Conservation (phyloP, 2,888 invertebrate species). For the Trissolcus brochymenae region DNA sequence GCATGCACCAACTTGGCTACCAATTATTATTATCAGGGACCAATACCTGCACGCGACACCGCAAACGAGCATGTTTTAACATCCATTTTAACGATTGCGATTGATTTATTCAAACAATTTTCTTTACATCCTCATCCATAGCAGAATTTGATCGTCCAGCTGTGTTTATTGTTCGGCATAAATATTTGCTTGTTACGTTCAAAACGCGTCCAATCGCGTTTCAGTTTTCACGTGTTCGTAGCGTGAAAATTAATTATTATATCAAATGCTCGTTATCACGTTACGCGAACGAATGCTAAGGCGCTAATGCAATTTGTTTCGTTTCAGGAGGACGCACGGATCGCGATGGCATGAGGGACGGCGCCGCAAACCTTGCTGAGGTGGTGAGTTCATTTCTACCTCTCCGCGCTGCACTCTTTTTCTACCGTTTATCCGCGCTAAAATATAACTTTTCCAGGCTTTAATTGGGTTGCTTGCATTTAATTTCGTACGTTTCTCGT, state of each 20-base stretch:
- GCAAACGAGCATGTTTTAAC: conserved; percentile 16
- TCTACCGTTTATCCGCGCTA: neutral
- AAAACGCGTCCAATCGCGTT: conserved; percentile 8
- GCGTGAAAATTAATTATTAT: conserved; percentile 32
- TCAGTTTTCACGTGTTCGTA: conserved; percentile 15
- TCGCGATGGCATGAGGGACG: conserved; percentile 76
- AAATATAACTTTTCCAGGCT: no score
- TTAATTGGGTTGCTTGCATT: neutral
- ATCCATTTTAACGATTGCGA: conserved; percentile 20
- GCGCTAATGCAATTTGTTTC: conserved; percentile 40
- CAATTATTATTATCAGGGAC: conserved; percentile 16
- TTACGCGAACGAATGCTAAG: conserved; percentile 7
- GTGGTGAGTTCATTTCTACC: conserved; percentile 68
- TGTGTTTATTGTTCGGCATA: conserved; percentile 5
- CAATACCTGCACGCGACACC: conserved; percentile 20
- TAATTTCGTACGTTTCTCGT: neutral
- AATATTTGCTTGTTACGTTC: conserved; percentile 37
- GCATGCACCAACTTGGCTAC: neutral
- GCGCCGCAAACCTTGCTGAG: conserved; percentile 75
- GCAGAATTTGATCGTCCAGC: neutral
- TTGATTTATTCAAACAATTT: conserved; percentile 19
- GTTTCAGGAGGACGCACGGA: conserved; percentile 72
- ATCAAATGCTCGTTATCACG: conserved; percentile 26
- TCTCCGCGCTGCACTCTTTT: neutral
- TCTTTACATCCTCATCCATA: neutral